Conservation (phyloP, 2,797 vertebrate genomes). For the Sorex maritimensis region DNA sequence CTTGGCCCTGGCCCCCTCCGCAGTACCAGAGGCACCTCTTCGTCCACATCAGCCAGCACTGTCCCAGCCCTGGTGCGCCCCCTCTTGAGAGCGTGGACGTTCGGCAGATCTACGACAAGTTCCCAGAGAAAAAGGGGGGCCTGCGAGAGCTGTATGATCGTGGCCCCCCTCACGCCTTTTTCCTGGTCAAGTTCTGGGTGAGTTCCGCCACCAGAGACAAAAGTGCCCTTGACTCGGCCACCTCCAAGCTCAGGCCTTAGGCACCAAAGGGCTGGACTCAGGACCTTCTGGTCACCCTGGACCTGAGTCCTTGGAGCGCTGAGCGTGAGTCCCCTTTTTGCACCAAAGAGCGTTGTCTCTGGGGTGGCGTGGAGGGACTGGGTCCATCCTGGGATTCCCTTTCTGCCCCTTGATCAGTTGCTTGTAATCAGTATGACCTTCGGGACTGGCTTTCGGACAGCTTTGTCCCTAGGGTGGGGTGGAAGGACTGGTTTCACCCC, state of each 20-base stretch:
- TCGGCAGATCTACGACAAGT: slow-evolving; percentile 86
- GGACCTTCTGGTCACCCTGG: background rate
- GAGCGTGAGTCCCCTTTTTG: background rate
- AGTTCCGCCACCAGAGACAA: background rate
- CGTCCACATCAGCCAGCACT: slow-evolving; percentile 89
- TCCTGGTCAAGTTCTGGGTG: slow-evolving; percentile 90
- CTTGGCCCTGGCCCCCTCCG: background rate
- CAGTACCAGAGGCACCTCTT: slow-evolving; percentile 89
- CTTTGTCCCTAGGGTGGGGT: background rate
- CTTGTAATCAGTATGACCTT: too few species aligned
- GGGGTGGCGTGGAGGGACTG: background rate
- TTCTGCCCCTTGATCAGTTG: too few species aligned
- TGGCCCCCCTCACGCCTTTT: slow-evolving; percentile 88
- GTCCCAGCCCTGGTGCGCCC: slow-evolving; percentile 85
- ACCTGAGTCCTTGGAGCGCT: too few species aligned
- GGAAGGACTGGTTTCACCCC: background rate
- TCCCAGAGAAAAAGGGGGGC: slow-evolving; percentile 85
- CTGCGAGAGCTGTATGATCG: slow-evolving; percentile 89
- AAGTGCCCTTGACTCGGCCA: background rate
- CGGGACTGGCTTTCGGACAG: too few species aligned
- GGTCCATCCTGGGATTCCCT: background rate
- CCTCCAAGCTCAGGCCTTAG: background rate
- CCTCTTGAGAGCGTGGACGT: slow-evolving; percentile 88
- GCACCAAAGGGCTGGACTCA: background rate
- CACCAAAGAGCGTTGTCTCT: too few species aligned